phyloP scores from a whole-genome alignment of 2,888 invertebrate species.

The Siphlonurus alternatus region DNA sequence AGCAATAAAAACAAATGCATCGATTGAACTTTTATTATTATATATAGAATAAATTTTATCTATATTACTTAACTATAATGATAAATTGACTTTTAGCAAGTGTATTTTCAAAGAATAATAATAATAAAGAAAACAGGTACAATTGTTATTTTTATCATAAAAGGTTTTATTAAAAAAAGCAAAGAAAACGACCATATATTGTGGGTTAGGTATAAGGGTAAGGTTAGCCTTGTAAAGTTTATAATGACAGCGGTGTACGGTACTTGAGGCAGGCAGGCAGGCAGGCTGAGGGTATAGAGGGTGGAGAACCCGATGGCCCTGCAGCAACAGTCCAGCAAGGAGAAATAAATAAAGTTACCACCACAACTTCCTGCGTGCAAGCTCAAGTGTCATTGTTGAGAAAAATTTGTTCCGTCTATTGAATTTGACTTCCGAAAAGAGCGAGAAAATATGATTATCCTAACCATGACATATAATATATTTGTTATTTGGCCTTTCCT shows the following conservation, averaged over 20 bases:
- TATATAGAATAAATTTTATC: too few species aligned
- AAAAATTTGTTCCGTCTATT: neutral
- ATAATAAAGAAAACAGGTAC: too few species aligned
- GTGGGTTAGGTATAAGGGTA: neutral
- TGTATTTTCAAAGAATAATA: neutral
- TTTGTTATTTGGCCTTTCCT: too few species aligned
- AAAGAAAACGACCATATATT: neutral
- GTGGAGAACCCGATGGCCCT: neutral
- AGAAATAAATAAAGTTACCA: neutral
- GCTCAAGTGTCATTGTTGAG: neutral
- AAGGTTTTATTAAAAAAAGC: neutral
- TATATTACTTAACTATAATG: too few species aligned
- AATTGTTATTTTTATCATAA: too few species aligned
- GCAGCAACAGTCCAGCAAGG: neutral
- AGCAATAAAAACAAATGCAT: neutral
- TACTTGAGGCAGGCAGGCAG: neutral
- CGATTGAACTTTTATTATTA: too few species aligned
- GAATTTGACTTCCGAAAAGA: neutral
- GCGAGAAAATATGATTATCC: neutral
- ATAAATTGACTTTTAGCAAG: too few species aligned
- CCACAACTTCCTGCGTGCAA: neutral
- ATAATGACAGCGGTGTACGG: too few species aligned
- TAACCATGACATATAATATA: too few species aligned
- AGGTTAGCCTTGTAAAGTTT: slow-evolving; percentile 22
- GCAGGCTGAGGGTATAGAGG: neutral